phyloP scores from a whole-genome alignment of 1,140 invertebrate species.

The Ips typographus region DNA sequence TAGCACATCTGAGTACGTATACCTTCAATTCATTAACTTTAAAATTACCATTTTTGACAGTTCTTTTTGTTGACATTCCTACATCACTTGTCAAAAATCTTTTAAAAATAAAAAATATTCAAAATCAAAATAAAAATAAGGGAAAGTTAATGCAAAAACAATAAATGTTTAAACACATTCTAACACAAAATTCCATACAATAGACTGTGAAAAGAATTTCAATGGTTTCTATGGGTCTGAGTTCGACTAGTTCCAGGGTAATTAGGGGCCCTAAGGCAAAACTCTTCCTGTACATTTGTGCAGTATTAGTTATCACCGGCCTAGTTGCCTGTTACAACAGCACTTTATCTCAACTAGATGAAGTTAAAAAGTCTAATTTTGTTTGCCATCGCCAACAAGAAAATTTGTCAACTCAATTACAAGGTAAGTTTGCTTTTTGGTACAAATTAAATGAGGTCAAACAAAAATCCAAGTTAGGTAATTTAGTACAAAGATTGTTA shows the following conservation, averaged over 20 bases:
- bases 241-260: conserved; percentile 48
- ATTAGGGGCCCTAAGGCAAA: conserved; percentile 56
- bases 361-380: conserved; percentile 52
- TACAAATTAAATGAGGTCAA: no score
- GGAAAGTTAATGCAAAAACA: no score
- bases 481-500: not conserved
- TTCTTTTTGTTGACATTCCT: no score
- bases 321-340: conserved; percentile 57
- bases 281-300: conserved; percentile 54
- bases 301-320: conserved; percentile 52
- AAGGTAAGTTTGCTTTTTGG: conserved; percentile 50
- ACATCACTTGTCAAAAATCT: no score
- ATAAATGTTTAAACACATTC: no score
- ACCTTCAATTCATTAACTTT: no score
- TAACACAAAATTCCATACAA: no score
- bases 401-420: conserved; percentile 54
- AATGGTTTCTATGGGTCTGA: conserved; percentile 1
- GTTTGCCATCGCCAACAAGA: conserved; percentile 56
- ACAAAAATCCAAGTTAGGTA: no score
- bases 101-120: no score
- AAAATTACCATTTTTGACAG: no score
- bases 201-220: not conserved
- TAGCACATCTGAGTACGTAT: no score
- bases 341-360: conserved; percentile 55
- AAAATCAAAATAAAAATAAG: no score